Conservation (phyloP, 2,113 vertebrate genomes). For the Amphilophus citrinellus region DNA sequence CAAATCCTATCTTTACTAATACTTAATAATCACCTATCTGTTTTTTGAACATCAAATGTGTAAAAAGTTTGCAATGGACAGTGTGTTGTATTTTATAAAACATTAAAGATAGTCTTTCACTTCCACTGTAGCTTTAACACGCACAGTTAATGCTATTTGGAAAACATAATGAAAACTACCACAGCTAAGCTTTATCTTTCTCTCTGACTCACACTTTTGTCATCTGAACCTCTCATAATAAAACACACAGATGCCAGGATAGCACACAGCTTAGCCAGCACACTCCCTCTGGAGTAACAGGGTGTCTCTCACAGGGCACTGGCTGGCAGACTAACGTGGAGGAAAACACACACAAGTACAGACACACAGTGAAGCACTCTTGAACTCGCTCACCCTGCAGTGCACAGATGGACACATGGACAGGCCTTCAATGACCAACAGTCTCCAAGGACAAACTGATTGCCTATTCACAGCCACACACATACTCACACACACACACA, state of each 20-base stretch:
- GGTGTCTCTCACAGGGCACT: constrained; percentile 52
- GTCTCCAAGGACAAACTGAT: constrained; percentile 48
- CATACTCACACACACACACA: neutral
- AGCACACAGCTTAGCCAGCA: constrained; percentile 30
- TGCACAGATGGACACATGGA: constrained; percentile 63
- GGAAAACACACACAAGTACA: constrained; percentile 20
- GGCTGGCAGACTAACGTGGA: constrained; percentile 31
- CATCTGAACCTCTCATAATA: constrained; percentile 1
- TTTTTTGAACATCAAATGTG: neutral
- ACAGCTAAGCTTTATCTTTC: neutral
- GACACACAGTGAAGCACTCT: constrained; percentile 1
- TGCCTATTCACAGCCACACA: constrained; percentile 20
- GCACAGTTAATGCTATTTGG: neutral
- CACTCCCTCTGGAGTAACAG: constrained; percentile 58
- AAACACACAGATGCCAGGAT: constrained; percentile 13
- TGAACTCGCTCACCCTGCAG: constrained; percentile 33
- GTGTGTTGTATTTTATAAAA: neutral
- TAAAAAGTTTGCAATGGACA: neutral
- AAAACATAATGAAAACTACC: neutral
- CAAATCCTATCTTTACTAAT: neutral
- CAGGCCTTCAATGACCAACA: constrained; percentile 41
- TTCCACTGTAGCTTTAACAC: neutral
- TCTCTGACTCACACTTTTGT: neutral
- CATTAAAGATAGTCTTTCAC: neutral
- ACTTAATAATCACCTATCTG: neutral